phyloP scores from a whole-genome alignment of 2,113 vertebrate genomes.

The Anoplopoma fimbria region DNA sequence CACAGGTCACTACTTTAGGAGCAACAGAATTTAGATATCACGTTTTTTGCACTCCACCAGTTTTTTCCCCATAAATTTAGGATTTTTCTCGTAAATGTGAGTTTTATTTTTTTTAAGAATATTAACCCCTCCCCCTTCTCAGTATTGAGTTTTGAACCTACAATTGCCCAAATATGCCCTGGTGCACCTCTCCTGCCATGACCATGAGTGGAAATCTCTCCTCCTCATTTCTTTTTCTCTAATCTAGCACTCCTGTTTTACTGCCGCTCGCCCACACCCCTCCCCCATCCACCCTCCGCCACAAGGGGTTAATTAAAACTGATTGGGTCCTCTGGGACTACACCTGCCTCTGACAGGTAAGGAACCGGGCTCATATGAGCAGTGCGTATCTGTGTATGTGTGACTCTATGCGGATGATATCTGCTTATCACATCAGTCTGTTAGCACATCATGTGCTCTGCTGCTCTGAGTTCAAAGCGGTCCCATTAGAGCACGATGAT shows the following conservation, averaged over 20 bases:
- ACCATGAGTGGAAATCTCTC: slow-evolving; percentile 50
- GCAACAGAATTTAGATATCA: too few species aligned
- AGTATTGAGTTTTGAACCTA: not conserved
- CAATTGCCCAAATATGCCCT: not conserved
- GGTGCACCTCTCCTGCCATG: slow-evolving; percentile 16
- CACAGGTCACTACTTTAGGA: too few species aligned
- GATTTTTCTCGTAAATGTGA: not conserved
- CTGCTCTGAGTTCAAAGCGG: slow-evolving; percentile 49
- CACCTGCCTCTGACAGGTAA: slow-evolving; percentile 85
- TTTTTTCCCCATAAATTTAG: too few species aligned
- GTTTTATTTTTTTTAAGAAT: not conserved
- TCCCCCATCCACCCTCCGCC: slow-evolving; percentile 61
- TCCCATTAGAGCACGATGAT: slow-evolving; percentile 47
- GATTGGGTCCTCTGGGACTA: slow-evolving; percentile 83
- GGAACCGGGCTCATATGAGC: slow-evolving; percentile 64
- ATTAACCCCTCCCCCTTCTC: not conserved
- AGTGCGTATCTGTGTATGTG: slow-evolving; percentile 57
- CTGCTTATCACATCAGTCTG: slow-evolving; percentile 64
- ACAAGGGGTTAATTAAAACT: slow-evolving; percentile 88
- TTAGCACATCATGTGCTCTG: slow-evolving; percentile 68
- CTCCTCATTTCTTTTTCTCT: slow-evolving; percentile 4
- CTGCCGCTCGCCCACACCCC: slow-evolving; percentile 30
- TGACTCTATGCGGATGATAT: slow-evolving; percentile 52
- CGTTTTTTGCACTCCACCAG: too few species aligned
- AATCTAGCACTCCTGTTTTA: not conserved